Base-by-base conservation (phyloP, 2,113 vertebrate species). In the Etheostoma spectabile region DNA sequence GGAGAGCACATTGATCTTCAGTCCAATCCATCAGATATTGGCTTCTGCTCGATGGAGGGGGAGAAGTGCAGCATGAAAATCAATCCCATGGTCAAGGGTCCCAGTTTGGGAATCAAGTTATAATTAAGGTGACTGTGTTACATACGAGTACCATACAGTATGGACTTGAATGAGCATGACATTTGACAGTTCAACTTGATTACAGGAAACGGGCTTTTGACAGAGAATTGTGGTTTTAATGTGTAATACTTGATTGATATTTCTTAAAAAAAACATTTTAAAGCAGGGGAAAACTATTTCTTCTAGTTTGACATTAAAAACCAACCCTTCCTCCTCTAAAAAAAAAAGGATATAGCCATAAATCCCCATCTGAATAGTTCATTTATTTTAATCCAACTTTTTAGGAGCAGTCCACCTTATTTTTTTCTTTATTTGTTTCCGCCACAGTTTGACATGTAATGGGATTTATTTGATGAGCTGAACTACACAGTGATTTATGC, bases 1-100 rank as follows among this genome's bases (percentile, higher is more conserved):
- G 53, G 82, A 80, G 71, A 64, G 33, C 19, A 2, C 77, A 93
- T 93, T 72, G 91, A 92, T 94, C 83, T 89, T 72, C 85, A 71
- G 66, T 82, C 77, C 83, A 68, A 85, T 90, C 84, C 82, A 87
- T 88, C 87, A 77, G 80, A 79, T 88, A 91, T 83, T 75, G 85
- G 84, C 84, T 77, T 59, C 56, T 46, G 72, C 79, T 86, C 64
- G 15, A 88, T 85, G 70, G 12, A 45, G 51, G 74, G 66, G 53
- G 65, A 53, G 82, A 74, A 30, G 46, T 69, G 79, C 72, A 59
- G 76, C 79, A 61, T 77, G 19, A 19, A 83, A 86, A 86, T 92
- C 82, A 52, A 86, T 90, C 63, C 5, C 12, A 11, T 74, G 82
- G 88, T 87, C 86, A 80, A 59, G 52, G 71, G 73, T 68, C 62